phyloP scores from a whole-genome alignment of 2,797 vertebrate genomes.

The Apodemus agrarius region DNA sequence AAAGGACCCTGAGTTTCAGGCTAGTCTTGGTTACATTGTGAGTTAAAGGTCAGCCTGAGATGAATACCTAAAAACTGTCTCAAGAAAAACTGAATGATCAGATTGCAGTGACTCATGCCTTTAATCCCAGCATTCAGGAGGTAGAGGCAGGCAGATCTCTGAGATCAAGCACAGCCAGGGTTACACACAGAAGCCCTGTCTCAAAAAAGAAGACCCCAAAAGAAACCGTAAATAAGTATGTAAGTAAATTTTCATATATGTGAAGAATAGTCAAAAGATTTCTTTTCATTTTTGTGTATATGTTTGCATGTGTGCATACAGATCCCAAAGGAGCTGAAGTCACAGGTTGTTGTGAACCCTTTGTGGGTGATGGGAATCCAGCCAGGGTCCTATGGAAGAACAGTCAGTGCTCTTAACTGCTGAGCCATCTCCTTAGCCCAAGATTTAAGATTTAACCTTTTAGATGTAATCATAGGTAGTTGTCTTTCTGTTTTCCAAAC shows the following conservation, averaged over 20 bases:
- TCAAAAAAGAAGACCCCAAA: neutral
- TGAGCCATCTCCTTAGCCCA: neutral
- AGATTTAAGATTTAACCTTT: conserved; percentile 53
- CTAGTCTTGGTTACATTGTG: neutral
- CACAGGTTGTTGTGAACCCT: neutral
- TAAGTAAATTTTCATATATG: neutral
- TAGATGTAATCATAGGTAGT: neutral
- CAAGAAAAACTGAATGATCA: neutral
- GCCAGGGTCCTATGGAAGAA: neutral
- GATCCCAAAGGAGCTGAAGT: neutral
- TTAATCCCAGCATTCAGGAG: neutral
- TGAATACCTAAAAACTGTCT: neutral
- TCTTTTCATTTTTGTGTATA: neutral
- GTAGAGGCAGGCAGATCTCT: neutral
- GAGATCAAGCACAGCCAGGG: neutral
- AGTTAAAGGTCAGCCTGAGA: neutral
- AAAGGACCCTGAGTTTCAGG: neutral
- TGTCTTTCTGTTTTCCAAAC: conserved; percentile 43
- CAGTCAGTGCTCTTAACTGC: neutral
- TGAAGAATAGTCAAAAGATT: conserved; percentile 37
- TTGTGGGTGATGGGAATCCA: neutral
- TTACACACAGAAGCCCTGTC: neutral
- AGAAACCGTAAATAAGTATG: neutral
- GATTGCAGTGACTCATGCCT: neutral
- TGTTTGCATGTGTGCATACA: too few species aligned